phyloP scores from a whole-genome alignment of 2,888 invertebrate species.

The Nudaria mundana region DNA sequence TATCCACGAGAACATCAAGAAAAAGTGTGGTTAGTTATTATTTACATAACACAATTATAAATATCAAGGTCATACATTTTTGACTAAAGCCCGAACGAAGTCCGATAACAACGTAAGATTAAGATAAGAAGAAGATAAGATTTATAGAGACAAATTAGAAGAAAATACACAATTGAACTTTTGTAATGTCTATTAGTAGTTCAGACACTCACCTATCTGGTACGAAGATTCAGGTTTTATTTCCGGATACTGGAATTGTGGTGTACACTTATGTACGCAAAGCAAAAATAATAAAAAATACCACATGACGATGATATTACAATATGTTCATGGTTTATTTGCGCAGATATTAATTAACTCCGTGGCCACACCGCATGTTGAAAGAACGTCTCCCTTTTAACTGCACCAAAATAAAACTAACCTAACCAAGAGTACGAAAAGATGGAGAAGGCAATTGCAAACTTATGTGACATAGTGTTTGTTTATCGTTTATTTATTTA shows the following conservation, averaged over 20 bases:
- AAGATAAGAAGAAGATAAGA: too few species aligned
- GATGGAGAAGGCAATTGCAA: constrained; percentile 28
- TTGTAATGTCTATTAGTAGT: too few species aligned
- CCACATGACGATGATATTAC: constrained; percentile 36
- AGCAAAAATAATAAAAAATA: constrained; percentile 34
- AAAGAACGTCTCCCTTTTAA: constrained; percentile 36
- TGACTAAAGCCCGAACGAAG: too few species aligned
- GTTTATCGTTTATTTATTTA: background rate
- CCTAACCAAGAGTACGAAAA: constrained; percentile 26
- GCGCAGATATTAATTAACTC: constrained; percentile 15
- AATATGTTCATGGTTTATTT: constrained; percentile 15
- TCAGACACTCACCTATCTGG: constrained; percentile 64
- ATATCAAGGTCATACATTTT: too few species aligned
- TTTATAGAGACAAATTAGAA: too few species aligned
- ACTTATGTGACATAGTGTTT: background rate
- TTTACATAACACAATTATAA: too few species aligned
- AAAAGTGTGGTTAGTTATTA: too few species aligned
- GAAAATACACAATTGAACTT: too few species aligned
- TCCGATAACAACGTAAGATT: too few species aligned
- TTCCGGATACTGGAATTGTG: constrained; percentile 41
- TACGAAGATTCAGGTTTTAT: constrained; percentile 42
- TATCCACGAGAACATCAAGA: too few species aligned
- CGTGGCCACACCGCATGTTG: constrained; percentile 30
- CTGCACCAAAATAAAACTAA: constrained; percentile 45
- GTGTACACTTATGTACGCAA: constrained; percentile 31